These are phyloP conservation scores for Acropternis orthonyx DNA, from an alignment of 2,797 vertebrate genomes.

Conservation along the genomic window DNA sequence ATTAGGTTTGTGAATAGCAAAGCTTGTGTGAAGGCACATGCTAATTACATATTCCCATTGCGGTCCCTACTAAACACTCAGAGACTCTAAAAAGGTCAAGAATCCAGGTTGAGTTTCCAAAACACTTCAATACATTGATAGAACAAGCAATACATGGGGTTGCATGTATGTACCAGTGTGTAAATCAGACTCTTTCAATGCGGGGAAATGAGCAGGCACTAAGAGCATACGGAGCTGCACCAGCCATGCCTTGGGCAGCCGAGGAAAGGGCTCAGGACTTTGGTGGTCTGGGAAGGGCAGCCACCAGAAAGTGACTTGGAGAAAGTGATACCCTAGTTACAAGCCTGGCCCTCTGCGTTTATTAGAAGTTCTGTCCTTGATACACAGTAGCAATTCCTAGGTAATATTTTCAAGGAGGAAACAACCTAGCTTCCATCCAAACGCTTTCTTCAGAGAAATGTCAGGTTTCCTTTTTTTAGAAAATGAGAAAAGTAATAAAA, in stretches of 20 bases:
- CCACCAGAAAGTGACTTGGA: not conserved
- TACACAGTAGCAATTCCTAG: not conserved
- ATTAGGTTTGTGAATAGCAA: not conserved
- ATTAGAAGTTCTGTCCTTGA: not conserved
- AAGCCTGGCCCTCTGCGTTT: not conserved
- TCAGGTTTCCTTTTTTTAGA: not conserved
- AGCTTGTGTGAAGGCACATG: not conserved
- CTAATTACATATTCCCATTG: not conserved
- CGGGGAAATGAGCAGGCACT: not conserved
- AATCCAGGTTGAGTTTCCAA: not conserved
- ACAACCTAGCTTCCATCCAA: not conserved
- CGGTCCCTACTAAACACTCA: not conserved
- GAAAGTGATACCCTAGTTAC: not conserved
- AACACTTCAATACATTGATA: not conserved
- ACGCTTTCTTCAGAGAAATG: not conserved
- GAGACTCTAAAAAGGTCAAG: not conserved
- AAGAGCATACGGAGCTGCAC: not conserved
- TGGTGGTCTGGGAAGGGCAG: not conserved
- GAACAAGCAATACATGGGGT: not conserved
- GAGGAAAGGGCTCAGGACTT: not conserved
- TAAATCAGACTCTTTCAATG: not conserved
- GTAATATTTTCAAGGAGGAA: not conserved
- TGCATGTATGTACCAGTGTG: not conserved
- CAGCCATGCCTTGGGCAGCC: accelerated
- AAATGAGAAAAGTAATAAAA: not conserved